Evolutionary conservation across 2,797 vertebrate genomes (phyloP), one percentile per base, ranked within the genome.

Genomic region (Liparis tanakae): DNA sequence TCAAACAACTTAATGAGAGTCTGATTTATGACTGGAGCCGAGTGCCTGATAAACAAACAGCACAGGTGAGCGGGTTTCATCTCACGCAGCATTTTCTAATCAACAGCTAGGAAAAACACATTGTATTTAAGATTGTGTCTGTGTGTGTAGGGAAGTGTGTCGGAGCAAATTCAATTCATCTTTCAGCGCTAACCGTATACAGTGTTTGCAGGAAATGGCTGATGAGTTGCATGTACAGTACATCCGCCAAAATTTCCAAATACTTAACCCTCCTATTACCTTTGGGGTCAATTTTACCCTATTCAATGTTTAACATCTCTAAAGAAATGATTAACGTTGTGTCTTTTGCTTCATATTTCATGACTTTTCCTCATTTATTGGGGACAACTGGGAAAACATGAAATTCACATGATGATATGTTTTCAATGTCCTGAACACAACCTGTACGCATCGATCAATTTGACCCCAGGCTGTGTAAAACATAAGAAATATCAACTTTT

Each of bases 1-100:
- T 88, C 82, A 78, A 87, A 89, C 74, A 85, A 85, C 80, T 82
- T 87, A 91, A 92, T 82, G 82, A 88, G 88, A 44, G 76, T 76
- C 68, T 85, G 87, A 91, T 87, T 89, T 90, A 92, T 83, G 74
- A 76, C 61, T 36, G 48, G 61, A 67, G 71, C 58, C 37, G 43
- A 46, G 67, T 41, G 68, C 37, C 81, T 82, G 73, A 85, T 83
- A 86, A 88, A 86, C 81, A 84, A 83, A 85, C 65, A 67, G 55
- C 51, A 60, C 62, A 87, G 73, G 76, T 90, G 78, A 83, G 61
- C 37, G 55, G 76, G 22, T 86, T 89, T 83, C 74, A 81, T 81
- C 64, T 56, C 75, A 56, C 9, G 7, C 68, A 70, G 75, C 71
- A 25, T 85, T 85, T 87, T 90, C 51, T 74, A 84, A 87, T 84